Base-by-base conservation (phyloP, 2,113 vertebrate species). In the Nesoenas mayeri region DNA sequence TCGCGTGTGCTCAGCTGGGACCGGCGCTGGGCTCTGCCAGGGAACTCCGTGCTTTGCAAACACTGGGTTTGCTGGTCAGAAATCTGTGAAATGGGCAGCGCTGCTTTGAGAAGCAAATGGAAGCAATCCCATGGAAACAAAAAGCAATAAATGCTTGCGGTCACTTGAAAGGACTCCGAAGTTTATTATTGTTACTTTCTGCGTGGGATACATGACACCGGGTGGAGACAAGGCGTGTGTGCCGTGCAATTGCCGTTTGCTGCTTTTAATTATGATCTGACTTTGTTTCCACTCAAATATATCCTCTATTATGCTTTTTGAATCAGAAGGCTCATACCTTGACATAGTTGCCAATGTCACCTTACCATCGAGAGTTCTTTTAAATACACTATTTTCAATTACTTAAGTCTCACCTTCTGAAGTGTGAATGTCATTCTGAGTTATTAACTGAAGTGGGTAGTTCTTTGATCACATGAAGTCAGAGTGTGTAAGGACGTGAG, bases 1-100 rank as follows among this genome's bases (percentile, higher is more conserved):
- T 42, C 53, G 60, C 0, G 6, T 85, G 81, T 62, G 73, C 56
- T 85, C 64, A 51, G 72, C 93, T 75, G 75, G 62, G 91, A 56
- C 88, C 91, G 92, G 92, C 93, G 67, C 65, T 40, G 21, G 51
- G 84, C 44, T 71, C 13, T 95, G 94, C 96, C 93, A 93, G 95
- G 88, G 87, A 85, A 69, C 24, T 79, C 2, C 24, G 80, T 87
- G 85, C 93, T 95, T 89, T 67, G 80, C 94, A 95, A 96, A 96
- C 88, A 80, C 73, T 78, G 70, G 75, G 10, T 78, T 50, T 80
- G 83, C 94, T 69, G 80, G 61, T 81, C 72, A 64, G 61, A 88
- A 79, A 40, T 61, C 89, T 91, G 88, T 75, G 88, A 6, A 60
- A 85, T 53, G 93, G 89, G 94, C 97, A 96, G 93, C 85, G 5